A percentile compares a stretch with the other conserved stretches of the same genome.
Conservation (phyloP, 2,888 invertebrate genomes). For the Drosophila mettleri region DNA sequence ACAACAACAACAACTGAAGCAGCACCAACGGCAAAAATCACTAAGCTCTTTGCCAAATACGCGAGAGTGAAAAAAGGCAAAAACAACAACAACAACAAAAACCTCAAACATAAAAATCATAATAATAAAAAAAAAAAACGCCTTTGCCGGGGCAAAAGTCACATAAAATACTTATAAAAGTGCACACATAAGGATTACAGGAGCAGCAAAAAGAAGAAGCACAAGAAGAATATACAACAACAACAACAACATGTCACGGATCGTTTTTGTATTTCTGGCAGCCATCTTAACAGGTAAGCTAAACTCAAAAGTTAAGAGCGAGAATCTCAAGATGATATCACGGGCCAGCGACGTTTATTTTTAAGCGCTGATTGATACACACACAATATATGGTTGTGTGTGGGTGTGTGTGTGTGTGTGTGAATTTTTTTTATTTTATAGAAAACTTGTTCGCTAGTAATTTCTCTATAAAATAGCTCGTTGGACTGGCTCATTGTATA, state of each 20-base stretch:
- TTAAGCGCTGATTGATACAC: constrained; percentile 63
- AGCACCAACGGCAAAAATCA: constrained; percentile 43
- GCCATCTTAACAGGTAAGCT: constrained; percentile 83
- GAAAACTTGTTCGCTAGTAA: constrained; percentile 53
- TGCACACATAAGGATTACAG: constrained; percentile 55
- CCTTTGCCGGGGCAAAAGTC: constrained; percentile 46
- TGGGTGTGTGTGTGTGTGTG: constrained; percentile 1
- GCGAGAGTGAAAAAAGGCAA: constrained; percentile 36
- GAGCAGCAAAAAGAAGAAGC: constrained; percentile 12
- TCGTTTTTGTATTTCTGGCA: constrained; percentile 77
- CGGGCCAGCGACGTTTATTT: constrained; percentile 47
- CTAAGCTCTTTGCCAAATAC: constrained; percentile 65
- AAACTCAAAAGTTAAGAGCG: constrained; percentile 27
- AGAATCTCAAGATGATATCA: constrained; percentile 66
- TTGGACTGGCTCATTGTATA: constrained; percentile 15
- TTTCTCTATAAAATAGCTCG: neutral
- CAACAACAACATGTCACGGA: constrained; percentile 67
- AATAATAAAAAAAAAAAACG: constrained; percentile 35
- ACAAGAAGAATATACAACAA: constrained; percentile 8
- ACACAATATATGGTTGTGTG: too few relatives aligned
- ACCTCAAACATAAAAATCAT: constrained; percentile 32
- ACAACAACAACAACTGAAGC: too few relatives aligned
- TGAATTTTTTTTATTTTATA: constrained; percentile 4
- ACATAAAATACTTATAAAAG: constrained; percentile 53
- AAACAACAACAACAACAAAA: constrained; percentile 21